Evolutionary conservation across 2,888 invertebrate genomes (phyloP).

Genomic region (Stegophylla sp.): DNA sequence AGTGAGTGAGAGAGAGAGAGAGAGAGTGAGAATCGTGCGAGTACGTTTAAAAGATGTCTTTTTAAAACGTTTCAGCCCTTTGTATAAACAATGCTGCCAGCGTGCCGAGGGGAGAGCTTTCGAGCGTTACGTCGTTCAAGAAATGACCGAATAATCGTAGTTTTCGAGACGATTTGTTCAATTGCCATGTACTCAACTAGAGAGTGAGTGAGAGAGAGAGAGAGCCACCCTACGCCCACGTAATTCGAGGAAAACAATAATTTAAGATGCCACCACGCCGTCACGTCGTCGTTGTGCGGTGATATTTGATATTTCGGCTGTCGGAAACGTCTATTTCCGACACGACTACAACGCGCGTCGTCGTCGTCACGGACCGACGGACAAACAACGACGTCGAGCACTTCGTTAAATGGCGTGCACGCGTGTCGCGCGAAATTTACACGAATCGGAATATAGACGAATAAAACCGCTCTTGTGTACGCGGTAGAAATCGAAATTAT

Average conservation of each 20-base stretch:
- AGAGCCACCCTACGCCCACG: conserved; percentile 29
- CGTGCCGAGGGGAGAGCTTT: conserved; percentile 50
- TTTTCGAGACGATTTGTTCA: conserved; percentile 48
- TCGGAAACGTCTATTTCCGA: background rate
- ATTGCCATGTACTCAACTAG: conserved; percentile 34
- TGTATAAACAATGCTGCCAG: conserved; percentile 26
- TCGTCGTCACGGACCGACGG: too few relatives aligned
- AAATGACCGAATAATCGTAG: conserved; percentile 47
- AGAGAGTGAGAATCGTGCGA: too few relatives aligned
- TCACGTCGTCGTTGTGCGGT: background rate
- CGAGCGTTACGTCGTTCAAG: conserved; percentile 48
- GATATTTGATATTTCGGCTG: conserved; percentile 21
- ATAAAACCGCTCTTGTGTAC: background rate
- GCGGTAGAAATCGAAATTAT: too few relatives aligned
- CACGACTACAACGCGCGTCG: background rate
- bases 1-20: too few relatives aligned
- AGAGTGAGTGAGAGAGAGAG: background rate
- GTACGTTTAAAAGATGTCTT: conserved; percentile 38
- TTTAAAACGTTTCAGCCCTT: conserved; percentile 52
- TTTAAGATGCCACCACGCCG: background rate
- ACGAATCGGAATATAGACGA: too few relatives aligned
- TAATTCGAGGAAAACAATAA: conserved; percentile 36
- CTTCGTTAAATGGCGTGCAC: too few relatives aligned
- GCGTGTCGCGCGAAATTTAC: too few relatives aligned
- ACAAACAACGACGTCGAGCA: too few relatives aligned